Conservation (phyloP, 2,113 vertebrate species). For the Columba janthina region DNA sequence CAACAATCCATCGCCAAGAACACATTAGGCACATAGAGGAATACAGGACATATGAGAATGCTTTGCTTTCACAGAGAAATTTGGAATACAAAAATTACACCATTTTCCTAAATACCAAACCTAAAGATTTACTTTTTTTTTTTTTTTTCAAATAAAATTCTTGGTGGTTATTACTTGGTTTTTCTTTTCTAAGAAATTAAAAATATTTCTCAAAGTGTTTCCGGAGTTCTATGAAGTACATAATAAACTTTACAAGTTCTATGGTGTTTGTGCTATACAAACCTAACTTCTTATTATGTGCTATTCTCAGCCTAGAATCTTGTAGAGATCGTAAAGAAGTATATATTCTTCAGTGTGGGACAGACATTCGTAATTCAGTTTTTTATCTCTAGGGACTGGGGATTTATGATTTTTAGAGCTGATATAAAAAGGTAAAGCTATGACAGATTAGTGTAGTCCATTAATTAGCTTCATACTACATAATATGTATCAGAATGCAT, state of each 20-base stretch:
- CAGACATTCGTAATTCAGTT: neutral
- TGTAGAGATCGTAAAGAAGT: neutral
- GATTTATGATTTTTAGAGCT: neutral
- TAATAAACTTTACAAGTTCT: neutral
- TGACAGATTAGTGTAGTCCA: neutral
- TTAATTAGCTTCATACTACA: neutral
- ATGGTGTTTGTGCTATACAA: neutral
- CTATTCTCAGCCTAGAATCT: neutral
- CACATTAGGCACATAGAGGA: neutral
- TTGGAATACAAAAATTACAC: neutral
- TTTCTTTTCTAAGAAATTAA: neutral
- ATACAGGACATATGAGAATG: neutral
- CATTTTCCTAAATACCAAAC: neutral
- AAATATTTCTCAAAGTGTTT: neutral
- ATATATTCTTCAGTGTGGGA: neutral
- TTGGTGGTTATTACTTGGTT: neutral
- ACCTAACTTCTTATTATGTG: neutral
- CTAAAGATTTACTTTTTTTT: neutral
- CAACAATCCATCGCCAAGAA: neutral
- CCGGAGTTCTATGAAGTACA: neutral
- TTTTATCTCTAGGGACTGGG: neutral
- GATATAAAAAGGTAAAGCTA: neutral
- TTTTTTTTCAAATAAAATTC: neutral
- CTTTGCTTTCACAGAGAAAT: neutral
- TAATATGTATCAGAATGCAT: neutral